Percentiles rank a stretch among this genome's conserved stretches.
Conservation (phyloP, 2,113 vertebrate genomes). For the Embiotoca jacksoni region DNA sequence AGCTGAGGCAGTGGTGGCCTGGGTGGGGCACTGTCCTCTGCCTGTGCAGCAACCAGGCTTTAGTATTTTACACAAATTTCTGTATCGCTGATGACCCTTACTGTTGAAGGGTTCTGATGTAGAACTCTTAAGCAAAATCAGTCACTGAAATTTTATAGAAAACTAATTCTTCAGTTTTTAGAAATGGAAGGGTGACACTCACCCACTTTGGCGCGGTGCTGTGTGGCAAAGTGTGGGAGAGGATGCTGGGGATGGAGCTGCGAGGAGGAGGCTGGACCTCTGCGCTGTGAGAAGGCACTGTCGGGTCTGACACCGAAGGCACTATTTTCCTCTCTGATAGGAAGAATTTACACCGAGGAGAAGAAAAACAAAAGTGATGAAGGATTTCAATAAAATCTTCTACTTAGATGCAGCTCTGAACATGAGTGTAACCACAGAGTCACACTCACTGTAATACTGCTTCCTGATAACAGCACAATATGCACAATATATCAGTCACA, state of each 20-base stretch:
- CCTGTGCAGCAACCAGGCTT: constrained; percentile 44
- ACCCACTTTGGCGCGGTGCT: constrained; percentile 89
- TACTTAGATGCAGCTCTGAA: not conserved
- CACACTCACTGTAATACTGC: not conserved
- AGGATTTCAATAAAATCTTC: not conserved
- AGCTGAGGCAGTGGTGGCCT: constrained; percentile 93
- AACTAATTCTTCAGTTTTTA: not conserved
- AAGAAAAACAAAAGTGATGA: not conserved
- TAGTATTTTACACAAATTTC: not conserved
- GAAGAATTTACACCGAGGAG: constrained; percentile 5
- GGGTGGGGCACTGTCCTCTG: constrained; percentile 92
- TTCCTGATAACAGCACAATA: not conserved
- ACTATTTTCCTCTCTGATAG: constrained; percentile 92
- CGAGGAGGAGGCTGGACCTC: constrained; percentile 83
- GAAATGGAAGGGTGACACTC: constrained; percentile 70
- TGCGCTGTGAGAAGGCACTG: constrained; percentile 89
- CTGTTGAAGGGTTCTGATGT: not conserved
- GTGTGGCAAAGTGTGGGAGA: constrained; percentile 81
- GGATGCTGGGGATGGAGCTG: constrained; percentile 83
- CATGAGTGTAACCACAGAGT: not conserved
- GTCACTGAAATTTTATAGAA: not conserved
- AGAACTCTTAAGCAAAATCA: not conserved
- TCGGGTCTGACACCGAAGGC: constrained; percentile 90
- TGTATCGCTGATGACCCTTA: not conserved
- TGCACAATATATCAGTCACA: no score